Base-by-base conservation (phyloP, 2,113 vertebrate species). In the Saguinus imperator region DNA sequence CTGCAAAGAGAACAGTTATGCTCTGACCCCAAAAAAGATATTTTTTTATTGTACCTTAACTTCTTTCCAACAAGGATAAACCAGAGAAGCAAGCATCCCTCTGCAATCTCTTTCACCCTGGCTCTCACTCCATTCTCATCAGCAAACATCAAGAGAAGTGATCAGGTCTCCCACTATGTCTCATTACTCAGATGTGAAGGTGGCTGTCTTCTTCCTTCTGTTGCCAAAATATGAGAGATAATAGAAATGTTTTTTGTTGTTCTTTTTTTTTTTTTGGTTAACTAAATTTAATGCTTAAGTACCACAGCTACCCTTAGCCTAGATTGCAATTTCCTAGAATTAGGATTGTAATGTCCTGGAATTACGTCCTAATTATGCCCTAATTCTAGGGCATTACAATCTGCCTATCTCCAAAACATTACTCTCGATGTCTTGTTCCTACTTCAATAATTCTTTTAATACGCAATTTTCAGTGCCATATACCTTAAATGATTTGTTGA, bases 381-480 rank as follows among this genome's bases (percentile, higher is more conserved):
- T 64, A 29, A 64, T 64, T 64, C 27, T 64, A 14, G n/a, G 9
- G 87, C 87, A 48, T 35, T 81, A 85, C 3, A 80, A 66, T 77
- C 16, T 77, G 20, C 37, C 23, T 84, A 12, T 55, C 88, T 91
- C 81, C 13, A 87, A 89, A 72, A 77, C 14, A n/a, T 80, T 57
- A 87, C n/a, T 94, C 55, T 70, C 66, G 4, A 94, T 70, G 35
- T 66, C 83, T 66, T 84, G 2, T 45, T 93, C 82, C 86, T 48
- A 81, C 37, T 88, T 92, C 66, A 95, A 40, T 77, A 81, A 91
- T 77, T 86, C 17, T 95, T 84, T 79, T 90, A 77, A 72, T 45
- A 68, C 3, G 29, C 52, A 37, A 70, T 13, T 76, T 52, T 95
- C 25, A 91, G 18, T 93, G 17, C 13, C 16, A 83, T 68, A 45